phyloP scores from a whole-genome alignment of 2,113 vertebrate species.

The Acanthochromis polyacanthus region DNA sequence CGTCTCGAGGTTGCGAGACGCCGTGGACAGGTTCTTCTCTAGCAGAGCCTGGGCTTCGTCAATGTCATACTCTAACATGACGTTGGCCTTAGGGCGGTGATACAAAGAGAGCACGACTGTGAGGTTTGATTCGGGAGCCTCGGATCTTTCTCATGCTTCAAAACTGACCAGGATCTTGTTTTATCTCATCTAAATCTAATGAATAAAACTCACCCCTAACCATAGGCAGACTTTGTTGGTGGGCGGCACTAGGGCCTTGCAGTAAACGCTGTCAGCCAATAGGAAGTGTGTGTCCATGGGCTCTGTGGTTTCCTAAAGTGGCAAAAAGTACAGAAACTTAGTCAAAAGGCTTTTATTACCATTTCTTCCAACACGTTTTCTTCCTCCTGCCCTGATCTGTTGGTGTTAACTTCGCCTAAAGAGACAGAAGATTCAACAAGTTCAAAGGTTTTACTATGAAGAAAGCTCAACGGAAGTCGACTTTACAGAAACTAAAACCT shows the following conservation, averaged over 20 bases:
- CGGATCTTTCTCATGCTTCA: not conserved
- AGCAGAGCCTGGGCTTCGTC: constrained; percentile 95
- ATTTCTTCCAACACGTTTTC: no score
- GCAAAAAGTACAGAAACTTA: not conserved
- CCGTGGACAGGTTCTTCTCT: constrained; percentile 95
- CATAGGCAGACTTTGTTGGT: constrained; percentile 99
- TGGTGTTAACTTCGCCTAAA: no score
- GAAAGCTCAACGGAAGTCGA: no score
- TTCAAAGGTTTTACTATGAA: no score
- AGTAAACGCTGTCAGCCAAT: constrained; percentile 96
- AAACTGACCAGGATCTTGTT: no score
- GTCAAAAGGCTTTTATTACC: not conserved
- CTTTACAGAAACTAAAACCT: no score
- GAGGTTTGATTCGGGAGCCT: not conserved
- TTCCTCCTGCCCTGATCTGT: no score
- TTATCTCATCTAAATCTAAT: no score
- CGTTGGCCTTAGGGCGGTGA: constrained; percentile 88
- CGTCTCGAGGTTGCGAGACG: constrained; percentile 94
- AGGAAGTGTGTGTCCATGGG: constrained; percentile 96
- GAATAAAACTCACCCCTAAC: constrained; percentile 91
- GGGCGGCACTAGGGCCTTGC: constrained; percentile 95
- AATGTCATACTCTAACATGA: constrained; percentile 99
- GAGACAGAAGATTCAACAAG: no score
- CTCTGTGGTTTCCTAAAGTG: constrained; percentile 89
- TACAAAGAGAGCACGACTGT: not conserved